phyloP scores from a whole-genome alignment of 2,888 invertebrate genomes.

The Didymodactylos carnosus region DNA sequence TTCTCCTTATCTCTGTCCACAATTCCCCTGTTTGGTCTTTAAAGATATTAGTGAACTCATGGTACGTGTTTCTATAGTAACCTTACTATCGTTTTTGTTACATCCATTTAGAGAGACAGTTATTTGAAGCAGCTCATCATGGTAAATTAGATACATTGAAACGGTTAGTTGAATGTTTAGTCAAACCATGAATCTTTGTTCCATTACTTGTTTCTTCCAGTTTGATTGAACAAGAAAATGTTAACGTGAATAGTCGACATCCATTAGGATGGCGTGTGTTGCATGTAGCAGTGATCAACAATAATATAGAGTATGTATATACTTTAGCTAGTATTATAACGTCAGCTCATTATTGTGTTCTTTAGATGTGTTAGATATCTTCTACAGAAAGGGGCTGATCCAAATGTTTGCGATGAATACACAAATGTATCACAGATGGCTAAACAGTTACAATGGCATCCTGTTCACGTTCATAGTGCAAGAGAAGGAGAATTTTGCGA shows the following conservation, averaged over 20 bases:
- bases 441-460: constrained; percentile 30
- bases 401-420: constrained; percentile 55
- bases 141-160: neutral
- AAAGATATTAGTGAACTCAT: no score
- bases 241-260: constrained; percentile 48
- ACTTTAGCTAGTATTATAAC: no score
- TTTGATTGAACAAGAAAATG: constrained; percentile 7
- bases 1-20: no score
- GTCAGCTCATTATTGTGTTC: no score
- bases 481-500: constrained; percentile 65
- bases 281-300: constrained; percentile 62
- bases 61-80: no score
- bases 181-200: neutral
- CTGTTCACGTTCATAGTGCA: constrained; percentile 30
- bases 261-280: constrained; percentile 65
- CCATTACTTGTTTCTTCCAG: no score
- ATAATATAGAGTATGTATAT: constrained; percentile 40
- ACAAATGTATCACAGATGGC: constrained; percentile 49
- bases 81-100: no score
- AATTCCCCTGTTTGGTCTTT: no score
- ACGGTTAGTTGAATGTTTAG: neutral
- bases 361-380: constrained; percentile 27
- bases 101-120: neutral
- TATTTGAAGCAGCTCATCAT: neutral
- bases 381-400: constrained; percentile 52